Evolutionary conservation across 2,888 invertebrate species (phyloP), one percentile per base, ranked within the genome.

Genomic region (Camptogramma bilineatum): DNA sequence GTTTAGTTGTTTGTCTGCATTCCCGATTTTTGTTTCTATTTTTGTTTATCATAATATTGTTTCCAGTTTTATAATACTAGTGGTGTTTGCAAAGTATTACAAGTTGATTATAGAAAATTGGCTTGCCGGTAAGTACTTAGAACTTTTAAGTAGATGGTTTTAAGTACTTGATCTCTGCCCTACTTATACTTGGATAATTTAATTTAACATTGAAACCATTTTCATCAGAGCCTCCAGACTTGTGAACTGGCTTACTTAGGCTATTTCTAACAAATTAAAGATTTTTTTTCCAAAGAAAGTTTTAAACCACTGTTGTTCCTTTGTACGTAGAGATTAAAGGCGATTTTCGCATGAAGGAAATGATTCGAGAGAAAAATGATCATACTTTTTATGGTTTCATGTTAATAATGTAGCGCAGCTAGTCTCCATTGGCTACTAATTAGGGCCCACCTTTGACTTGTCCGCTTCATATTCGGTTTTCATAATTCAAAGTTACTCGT

Each of bases 261-360:
- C 80, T 82, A 85, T 87, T 86, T 8, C 44, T 17, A 82, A 73
- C 66, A 71, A 83, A 85, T 86, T 82, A 84, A 85, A 81, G 83
- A 82, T 82, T 85, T 79, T 80, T 79, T 78, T 80, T 71, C 79
- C 17, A 34, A 4, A 13, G 13, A 7, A 44, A 42, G 44, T 10
- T n/a, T 8, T 54, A 66, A 52, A 61, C 68, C 31, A 76, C 72
- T 67, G 59, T 70, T 66, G 63, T 56, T 72, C 68, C 68, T 72
- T 73, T 19, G 46, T 50, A 58, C 31, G 46, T 52, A 52, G 5
- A 19, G 59, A 17, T 52, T 63, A 65, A 46, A 64, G 64, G 16
- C 21, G 52, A 63, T 19, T 53, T 55, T 69, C 10, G 24, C 31
- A 7, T 46, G 61, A 31, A 28, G 34, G 13, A 47, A 55, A n/a